phyloP scores from a whole-genome alignment of 2,888 invertebrate genomes.

The Copidosoma aretas region DNA sequence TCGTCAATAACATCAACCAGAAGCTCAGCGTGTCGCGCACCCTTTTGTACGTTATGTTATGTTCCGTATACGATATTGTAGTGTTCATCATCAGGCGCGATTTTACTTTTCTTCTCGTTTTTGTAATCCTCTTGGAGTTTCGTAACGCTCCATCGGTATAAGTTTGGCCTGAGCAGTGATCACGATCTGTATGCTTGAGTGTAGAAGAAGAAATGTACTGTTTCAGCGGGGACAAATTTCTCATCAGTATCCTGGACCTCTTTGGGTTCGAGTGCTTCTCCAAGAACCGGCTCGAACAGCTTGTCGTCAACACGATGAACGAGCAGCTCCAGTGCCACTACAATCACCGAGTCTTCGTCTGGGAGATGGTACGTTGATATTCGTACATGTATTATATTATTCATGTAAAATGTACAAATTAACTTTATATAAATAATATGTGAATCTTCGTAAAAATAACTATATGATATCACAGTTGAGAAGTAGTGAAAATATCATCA shows the following conservation, averaged over 20 bases:
- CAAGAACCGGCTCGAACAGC: slow-evolving; percentile 84
- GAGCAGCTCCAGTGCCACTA: slow-evolving; percentile 94
- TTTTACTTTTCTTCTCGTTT: no score
- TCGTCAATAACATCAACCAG: slow-evolving; percentile 83
- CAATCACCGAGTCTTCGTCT: slow-evolving; percentile 88
- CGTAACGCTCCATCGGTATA: no score
- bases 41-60: slow-evolving; percentile 90
- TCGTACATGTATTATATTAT: no score
- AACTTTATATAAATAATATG: no score
- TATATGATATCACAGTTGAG: no score
- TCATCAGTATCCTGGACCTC: slow-evolving; percentile 83
- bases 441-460: no score
- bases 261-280: slow-evolving; percentile 93
- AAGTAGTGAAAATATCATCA: no score
- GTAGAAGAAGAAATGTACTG: no score
- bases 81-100: no score
- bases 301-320: slow-evolving; percentile 87
- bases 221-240: slow-evolving; percentile 80
- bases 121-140: not conserved
- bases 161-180: not conserved
- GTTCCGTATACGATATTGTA: no score
- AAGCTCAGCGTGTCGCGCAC: slow-evolving; percentile 82
- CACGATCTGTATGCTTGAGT: no score
- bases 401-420: no score
- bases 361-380: slow-evolving; percentile 75